Percentiles rank a stretch among this genome's conserved stretches.
Conservation (phyloP, 2,113 vertebrate genomes). For the Albula goreensis region DNA sequence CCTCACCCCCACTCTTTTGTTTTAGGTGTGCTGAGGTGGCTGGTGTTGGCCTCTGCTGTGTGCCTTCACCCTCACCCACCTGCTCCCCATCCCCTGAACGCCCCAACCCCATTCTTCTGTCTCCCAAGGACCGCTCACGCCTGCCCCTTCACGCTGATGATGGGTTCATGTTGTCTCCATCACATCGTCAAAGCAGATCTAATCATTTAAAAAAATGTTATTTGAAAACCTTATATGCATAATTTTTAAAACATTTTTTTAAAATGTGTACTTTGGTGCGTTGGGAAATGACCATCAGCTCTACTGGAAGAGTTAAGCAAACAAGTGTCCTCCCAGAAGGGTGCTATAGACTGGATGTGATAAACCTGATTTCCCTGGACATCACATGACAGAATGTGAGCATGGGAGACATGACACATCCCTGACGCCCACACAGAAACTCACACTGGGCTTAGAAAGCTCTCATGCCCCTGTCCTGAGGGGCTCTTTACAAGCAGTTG, state of each 20-base stretch:
- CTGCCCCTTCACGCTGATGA: background rate
- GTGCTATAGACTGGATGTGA: background rate
- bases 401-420: background rate
- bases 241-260: too few relatives aligned
- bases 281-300: background rate
- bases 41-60: background rate
- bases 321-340: background rate
- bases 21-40: conserved; percentile 69
- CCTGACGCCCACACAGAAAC: background rate
- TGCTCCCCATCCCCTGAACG: conserved; percentile 14
- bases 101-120: background rate
- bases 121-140: background rate
- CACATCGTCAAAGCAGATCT: background rate
- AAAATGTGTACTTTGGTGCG: too few relatives aligned
- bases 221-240: background rate
- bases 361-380: background rate
- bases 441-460: background rate
- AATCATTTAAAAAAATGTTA: background rate
- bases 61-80: background rate
- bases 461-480: background rate
- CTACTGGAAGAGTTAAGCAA: background rate
- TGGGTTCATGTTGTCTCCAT: background rate
- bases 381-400: background rate
- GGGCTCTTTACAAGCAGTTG: too few relatives aligned
- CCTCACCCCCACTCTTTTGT: conserved; percentile 5